Base-by-base conservation (phyloP, 2,888 invertebrate species). In the Xestia c-nigrum region DNA sequence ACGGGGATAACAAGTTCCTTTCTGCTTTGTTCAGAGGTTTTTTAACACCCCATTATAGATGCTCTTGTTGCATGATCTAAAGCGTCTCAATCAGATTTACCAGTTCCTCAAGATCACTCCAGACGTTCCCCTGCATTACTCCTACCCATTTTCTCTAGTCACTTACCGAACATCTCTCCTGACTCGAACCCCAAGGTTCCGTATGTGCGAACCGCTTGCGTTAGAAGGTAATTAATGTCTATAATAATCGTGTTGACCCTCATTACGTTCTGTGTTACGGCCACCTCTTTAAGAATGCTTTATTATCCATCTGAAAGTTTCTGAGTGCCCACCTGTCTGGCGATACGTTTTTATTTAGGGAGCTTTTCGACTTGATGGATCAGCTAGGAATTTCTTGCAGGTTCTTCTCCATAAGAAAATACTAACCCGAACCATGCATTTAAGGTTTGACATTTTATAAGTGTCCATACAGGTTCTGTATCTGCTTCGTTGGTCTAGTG, bases 171-270 rank as follows among this genome's bases (percentile, higher is more conserved):
- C 47, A 64, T 46, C 68, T 79, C 73, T 71, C 47, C 55, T 77
- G 40, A 72, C 77, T 87, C 67, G 47, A 24, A 68, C 77, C 78
- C 68, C 64, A 78, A 24, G 12, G 3, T 52, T 73, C 31, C 82
- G 77, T 85, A 73, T 83, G 78, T 74, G 85, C 81, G 76, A 76
- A 72, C 82, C 82, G 82, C 76, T 64, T 52, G 79, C 81, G 83
- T 90, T 89, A 83, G 82, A 46, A 81, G 82, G 90, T 90, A 93
- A 93, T 91, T 92, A 91, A 92, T 91, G 91, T 91, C 88, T 83
- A 90, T 87, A 90, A 90, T 91, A 90, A 92, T 91, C 89, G 90
- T 89, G 91, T 91, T 89, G 91, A 92, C 92, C 92, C 91, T 91
- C 90, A 92, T 92, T 92, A 91, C 90, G 81, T 77, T 64, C 78